These are phyloP conservation scores for Centropus bengalensis DNA, from an alignment of 2,113 vertebrate species.

Conservation along the genomic window DNA sequence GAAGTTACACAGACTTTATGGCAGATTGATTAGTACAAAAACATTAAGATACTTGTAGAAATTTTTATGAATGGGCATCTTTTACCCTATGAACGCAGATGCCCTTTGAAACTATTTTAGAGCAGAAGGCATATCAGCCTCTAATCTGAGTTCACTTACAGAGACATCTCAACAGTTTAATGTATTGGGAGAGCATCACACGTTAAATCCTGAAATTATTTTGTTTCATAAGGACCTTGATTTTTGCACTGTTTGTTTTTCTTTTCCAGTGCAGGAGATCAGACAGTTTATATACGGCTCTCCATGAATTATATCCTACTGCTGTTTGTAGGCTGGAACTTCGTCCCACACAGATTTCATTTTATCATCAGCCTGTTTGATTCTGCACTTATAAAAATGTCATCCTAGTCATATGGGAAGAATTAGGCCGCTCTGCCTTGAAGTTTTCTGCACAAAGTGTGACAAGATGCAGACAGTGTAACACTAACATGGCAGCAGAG, in stretches of 20 bases:
- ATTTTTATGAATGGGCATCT: neutral
- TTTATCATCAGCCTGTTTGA: conserved; percentile 67
- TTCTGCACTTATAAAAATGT: conserved; percentile 60
- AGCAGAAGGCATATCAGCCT: neutral
- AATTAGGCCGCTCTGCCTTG: conserved; percentile 27
- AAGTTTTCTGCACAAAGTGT: conserved; percentile 31
- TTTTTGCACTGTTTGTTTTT: neutral
- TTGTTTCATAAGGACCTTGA: neutral
- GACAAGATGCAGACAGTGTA: conserved; percentile 19
- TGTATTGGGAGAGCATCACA: neutral
- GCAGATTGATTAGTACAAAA: neutral
- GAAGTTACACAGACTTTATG: neutral
- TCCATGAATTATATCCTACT: conserved; percentile 57
- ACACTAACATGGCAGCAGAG: neutral
- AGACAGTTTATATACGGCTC: conserved; percentile 40
- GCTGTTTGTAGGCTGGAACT: conserved; percentile 63
- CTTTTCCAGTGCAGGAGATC: neutral
- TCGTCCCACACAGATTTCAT: conserved; percentile 67
- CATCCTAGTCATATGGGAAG: conserved; percentile 59
- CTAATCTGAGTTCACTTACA: neutral
- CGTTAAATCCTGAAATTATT: neutral
- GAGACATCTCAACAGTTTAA: neutral
- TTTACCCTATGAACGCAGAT: neutral
- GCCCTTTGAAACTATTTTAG: neutral
- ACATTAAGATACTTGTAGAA: neutral